These are phyloP conservation scores for Daubentonia madagascariensis DNA, from an alignment of 2,113 vertebrate species.

Conservation along the genomic window DNA sequence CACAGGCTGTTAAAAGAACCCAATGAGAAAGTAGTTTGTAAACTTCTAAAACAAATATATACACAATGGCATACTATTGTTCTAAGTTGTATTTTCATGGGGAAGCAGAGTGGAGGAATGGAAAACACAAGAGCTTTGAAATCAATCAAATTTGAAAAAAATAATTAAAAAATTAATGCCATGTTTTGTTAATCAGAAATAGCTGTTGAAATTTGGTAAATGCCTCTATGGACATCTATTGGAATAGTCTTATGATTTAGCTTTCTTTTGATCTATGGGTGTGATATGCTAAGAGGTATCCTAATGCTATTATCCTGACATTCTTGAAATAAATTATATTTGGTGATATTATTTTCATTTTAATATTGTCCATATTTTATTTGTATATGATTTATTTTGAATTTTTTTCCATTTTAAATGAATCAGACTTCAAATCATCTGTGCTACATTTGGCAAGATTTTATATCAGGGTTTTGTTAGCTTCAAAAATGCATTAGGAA, in stretches of 20 bases:
- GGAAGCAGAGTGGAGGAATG: no score
- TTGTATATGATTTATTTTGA: neutral
- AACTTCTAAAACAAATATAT: no score
- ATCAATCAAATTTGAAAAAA: no score
- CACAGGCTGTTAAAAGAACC: no score
- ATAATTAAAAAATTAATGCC: neutral
- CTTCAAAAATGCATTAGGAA: neutral
- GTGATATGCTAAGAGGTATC: neutral
- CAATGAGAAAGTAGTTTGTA: no score
- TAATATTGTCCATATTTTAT: neutral
- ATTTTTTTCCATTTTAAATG: neutral
- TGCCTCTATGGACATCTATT: neutral
- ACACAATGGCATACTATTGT: no score
- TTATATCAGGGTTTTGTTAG: neutral
- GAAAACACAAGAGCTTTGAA: no score
- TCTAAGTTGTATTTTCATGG: no score
- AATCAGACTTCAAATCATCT: neutral
- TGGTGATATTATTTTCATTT: neutral
- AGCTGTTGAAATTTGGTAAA: neutral
- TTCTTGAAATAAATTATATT: neutral
- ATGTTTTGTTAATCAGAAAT: constrained; percentile 33
- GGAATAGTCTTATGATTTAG: neutral
- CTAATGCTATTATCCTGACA: neutral
- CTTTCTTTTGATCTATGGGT: neutral
- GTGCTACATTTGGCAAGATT: constrained; percentile 3